A percentile compares a stretch with the other conserved stretches of the same genome.
Evolutionary conservation across 2,113 vertebrate species (phyloP).

Genomic region (Phrynocephalus versicolor): DNA sequence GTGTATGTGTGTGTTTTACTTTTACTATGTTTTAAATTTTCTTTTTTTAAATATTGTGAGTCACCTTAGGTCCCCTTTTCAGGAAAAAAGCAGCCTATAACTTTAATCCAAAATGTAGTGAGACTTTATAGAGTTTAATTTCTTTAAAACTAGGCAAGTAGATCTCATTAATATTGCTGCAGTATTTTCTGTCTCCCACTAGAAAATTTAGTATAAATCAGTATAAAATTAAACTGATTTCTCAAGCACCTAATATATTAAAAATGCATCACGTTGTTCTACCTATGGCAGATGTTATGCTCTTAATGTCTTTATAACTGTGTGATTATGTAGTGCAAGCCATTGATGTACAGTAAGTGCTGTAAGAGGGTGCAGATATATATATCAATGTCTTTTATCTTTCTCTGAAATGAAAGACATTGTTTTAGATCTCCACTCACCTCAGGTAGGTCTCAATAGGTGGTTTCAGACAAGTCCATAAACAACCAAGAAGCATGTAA

Average conservation of each 20-base stretch:
- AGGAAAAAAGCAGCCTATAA: too few relatives aligned
- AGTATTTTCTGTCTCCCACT: too few relatives aligned
- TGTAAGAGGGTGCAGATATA: not conserved
- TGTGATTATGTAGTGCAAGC: not conserved
- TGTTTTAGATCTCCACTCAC: not conserved
- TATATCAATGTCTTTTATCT: not conserved
- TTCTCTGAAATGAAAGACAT: not conserved
- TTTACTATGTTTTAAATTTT: too few relatives aligned
- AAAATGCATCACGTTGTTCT: conserved; percentile 15
- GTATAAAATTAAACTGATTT: conserved; percentile 46
- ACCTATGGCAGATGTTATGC: conserved; percentile 27
- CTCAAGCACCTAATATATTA: too few relatives aligned
- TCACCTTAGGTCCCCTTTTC: too few relatives aligned
- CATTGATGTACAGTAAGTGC: not conserved
- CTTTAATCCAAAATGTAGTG: not conserved
- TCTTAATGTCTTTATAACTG: conserved; percentile 34
- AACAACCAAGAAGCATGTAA: too few relatives aligned
- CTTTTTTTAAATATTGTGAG: too few relatives aligned
- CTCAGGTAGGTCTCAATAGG: too few relatives aligned
- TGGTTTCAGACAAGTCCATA: too few relatives aligned
- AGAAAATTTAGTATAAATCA: not conserved
- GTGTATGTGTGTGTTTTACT: too few relatives aligned
- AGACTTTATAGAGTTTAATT: conserved; percentile 1
- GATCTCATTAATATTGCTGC: not conserved
- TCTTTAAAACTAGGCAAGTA: conserved; percentile 17